Percentiles rank a stretch among this genome's conserved stretches.
phyloP scores from a whole-genome alignment of 35 echinoderm and acorn worm species.

The Amphiura filiformis region DNA sequence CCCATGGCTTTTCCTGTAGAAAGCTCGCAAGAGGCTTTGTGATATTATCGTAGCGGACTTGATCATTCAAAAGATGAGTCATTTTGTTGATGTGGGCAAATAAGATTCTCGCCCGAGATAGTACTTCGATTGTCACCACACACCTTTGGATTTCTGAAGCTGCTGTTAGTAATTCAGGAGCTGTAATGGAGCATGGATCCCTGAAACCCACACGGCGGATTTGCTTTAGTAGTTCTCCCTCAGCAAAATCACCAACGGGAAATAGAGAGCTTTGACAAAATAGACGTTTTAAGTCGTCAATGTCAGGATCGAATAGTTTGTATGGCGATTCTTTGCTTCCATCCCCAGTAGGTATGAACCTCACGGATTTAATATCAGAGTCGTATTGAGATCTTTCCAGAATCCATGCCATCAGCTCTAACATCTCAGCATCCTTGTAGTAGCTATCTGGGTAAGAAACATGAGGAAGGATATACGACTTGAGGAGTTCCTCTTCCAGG shows the following conservation, averaged over 20 bases:
- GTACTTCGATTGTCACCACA: not conserved
- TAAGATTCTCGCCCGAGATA: not conserved
- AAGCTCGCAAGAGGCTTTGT: not conserved
- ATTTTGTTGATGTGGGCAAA: conserved; percentile 1
- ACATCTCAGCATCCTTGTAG: not conserved
- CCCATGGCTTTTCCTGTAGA: conserved; percentile 2
- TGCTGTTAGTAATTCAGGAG: not conserved
- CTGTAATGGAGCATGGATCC: not conserved
- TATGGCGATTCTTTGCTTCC: not conserved
- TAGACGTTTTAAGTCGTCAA: not conserved
- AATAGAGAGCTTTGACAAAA: not conserved
- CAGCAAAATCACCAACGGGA: not conserved
- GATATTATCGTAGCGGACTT: not conserved
- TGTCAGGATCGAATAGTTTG: not conserved
- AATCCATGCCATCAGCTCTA: conserved; percentile 6
- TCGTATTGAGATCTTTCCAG: conserved; percentile 5
- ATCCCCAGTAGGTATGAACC: conserved; percentile 30
- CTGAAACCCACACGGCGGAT: not conserved
- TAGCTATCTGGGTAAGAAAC: not conserved
- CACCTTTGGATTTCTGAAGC: not conserved
- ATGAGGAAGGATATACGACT: not conserved
- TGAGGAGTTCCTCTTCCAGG: not conserved
- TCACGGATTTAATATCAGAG: not conserved
- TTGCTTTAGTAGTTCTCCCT: not conserved
- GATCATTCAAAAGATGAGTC: not conserved